Percentiles rank a stretch among this genome's conserved stretches.
Evolutionary conservation across 2,113 vertebrate genomes (phyloP).

Genomic region (Verasper variegatus): DNA sequence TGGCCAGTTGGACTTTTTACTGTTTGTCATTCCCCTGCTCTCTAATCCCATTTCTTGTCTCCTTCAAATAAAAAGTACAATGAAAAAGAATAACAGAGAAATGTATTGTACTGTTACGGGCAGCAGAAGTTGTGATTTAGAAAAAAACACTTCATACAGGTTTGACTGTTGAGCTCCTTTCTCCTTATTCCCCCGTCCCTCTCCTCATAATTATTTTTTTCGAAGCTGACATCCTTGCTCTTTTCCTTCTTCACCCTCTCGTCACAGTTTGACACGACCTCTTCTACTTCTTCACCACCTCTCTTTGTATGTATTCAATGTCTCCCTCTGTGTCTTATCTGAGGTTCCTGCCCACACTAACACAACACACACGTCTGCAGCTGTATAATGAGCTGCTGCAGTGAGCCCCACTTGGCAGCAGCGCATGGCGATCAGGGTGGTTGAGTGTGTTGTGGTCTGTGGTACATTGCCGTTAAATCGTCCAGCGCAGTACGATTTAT

Average conservation of each 20-base stretch:
- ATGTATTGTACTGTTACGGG: not conserved
- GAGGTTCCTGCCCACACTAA: conserved; percentile 8
- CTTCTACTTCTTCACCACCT: not conserved
- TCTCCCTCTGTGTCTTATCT: not conserved
- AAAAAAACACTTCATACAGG: too few species aligned
- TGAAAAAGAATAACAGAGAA: not conserved
- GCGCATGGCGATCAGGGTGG: not conserved
- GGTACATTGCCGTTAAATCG: not conserved
- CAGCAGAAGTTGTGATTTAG: not conserved
- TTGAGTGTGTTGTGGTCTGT: conserved; percentile 26
- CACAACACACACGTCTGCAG: conserved; percentile 21
- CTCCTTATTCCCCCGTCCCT: not conserved
- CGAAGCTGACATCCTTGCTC: not conserved
- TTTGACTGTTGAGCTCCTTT: too few species aligned
- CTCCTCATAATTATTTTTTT: not conserved
- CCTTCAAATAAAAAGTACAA: too few species aligned
- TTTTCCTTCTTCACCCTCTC: not conserved
- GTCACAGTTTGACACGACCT: not conserved
- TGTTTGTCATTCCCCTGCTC: not conserved
- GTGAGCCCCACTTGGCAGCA: conserved; percentile 19
- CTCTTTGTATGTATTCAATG: not conserved
- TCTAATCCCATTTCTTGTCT: not conserved
- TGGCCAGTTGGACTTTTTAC: not conserved
- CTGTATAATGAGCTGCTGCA: conserved; percentile 17
- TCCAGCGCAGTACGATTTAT: not conserved